phyloP scores from a whole-genome alignment of 2,797 vertebrate genomes.

The Schizothorax lantsangensis region DNA sequence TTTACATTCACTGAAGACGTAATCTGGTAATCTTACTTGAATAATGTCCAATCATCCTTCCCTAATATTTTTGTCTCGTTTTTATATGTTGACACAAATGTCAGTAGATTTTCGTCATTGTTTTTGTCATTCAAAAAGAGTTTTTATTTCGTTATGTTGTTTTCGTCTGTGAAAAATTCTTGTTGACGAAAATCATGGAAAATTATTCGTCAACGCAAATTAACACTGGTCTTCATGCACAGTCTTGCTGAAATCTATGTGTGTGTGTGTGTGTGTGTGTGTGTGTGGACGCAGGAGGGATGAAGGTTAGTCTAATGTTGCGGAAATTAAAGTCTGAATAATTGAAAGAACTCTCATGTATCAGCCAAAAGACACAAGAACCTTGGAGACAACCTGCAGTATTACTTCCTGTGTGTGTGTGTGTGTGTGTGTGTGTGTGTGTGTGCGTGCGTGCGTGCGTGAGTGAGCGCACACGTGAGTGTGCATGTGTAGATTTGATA shows the following conservation, averaged over 20 bases:
- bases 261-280: neutral
- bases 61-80: too few species aligned
- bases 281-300: neutral
- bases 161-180: neutral
- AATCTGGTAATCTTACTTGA: neutral
- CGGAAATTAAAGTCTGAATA: constrained; percentile 96
- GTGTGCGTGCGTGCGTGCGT: too few species aligned
- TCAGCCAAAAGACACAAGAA: constrained; percentile 71
- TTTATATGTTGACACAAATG: too few species aligned
- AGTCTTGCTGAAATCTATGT: neutral
- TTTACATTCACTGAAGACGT: neutral
- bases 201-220: neutral
- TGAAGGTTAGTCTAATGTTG: constrained; percentile 79
- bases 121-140: neutral
- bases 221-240: neutral
- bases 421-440: neutral
- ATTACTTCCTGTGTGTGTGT: neutral
- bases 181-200: neutral
- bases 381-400: neutral
- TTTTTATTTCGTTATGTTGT: neutral
- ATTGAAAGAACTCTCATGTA: constrained; percentile 91
- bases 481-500: neutral
- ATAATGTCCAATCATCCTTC: too few species aligned
- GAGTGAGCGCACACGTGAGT: too few species aligned
- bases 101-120: neutral